Evolutionary conservation across 2,797 vertebrate genomes (phyloP).

Genomic region (Argyrosomus regius): DNA sequence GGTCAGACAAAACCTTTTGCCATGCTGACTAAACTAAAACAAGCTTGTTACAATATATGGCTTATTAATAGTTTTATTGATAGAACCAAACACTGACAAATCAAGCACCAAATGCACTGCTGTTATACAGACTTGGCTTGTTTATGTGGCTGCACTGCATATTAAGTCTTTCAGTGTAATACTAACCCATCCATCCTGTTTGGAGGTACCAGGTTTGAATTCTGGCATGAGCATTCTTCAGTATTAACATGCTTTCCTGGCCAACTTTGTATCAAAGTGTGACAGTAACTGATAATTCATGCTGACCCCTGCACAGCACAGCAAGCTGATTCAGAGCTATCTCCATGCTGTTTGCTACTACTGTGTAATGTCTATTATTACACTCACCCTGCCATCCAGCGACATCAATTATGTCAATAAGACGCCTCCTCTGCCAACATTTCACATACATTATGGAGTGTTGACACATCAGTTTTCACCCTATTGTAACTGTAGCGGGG

Average conservation of each 20-base stretch:
- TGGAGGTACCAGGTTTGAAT: conserved; percentile 34
- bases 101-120: background rate
- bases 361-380: conserved; percentile 68
- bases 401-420: conserved; percentile 76
- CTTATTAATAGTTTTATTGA: background rate
- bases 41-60: background rate
- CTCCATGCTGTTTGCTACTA: conserved; percentile 47
- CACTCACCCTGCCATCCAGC: conserved; percentile 56
- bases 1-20: background rate
- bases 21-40: background rate
- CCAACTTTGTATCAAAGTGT: conserved; percentile 34
- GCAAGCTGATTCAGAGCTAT: conserved; percentile 54
- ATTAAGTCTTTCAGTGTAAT: conserved; percentile 1
- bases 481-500: conserved; percentile 32
- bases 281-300: conserved; percentile 57
- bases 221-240: conserved; percentile 27
- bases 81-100: background rate
- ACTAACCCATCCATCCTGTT: conserved; percentile 41
- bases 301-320: conserved; percentile 49
- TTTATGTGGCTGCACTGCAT: conserved; percentile 19
- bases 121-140: background rate
- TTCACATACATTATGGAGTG: conserved; percentile 65
- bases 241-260: conserved; percentile 22
- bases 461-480: conserved; percentile 66
- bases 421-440: conserved; percentile 57